Base-by-base conservation (phyloP, 92 coral and sea anemone species). In the Actinernus sp. region DNA sequence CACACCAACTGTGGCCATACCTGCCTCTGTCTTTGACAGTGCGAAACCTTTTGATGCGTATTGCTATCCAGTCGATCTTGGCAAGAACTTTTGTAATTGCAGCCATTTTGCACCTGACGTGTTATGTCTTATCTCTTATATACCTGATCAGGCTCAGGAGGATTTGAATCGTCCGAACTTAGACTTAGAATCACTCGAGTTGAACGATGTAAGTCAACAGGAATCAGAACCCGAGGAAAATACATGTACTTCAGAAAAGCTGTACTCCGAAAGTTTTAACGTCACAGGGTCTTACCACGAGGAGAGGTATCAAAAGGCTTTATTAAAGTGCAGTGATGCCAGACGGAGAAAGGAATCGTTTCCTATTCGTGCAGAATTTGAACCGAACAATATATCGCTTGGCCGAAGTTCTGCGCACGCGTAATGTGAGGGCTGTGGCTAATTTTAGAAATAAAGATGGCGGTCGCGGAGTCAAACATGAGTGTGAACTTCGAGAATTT, bases 391-490 rank as follows among this genome's bases (percentile, higher is more conserved):
- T 18, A 3, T 12, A 2, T 43, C 40, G 25, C 56, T 24, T 24
- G 37, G 38, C 19, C 58, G n/a, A 14, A 46, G 33, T 11, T 18
- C 13, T 37, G 71, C 40, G 71, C 71, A 47, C 11, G 71, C 71
- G 71, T 32, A 19, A 25, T 63, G 30, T 25, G 13, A 1, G 17
- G 32, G 40, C 44, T 57, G 47, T 47, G 71, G 71, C 58, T 63
- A 46, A 63, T 63, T 46, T 63, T 26, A 30, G 24, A 63, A 26
- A 16, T 49, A 3, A 46, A 2, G 10, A 2, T 3, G 37, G 37
- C 37, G 37, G 37, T 13, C 16, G 16, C 17, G 1, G 20, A 13
- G 13, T 14, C 33, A 14, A 21, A 14, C 23, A 58, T 31, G 19
- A 4, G 29, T 1, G 12, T 58, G 49, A 19, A 25, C 58, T 63